Base-by-base conservation (phyloP, 35 echinoderm and acorn worm species). In the Apostichopus japonicus region DNA sequence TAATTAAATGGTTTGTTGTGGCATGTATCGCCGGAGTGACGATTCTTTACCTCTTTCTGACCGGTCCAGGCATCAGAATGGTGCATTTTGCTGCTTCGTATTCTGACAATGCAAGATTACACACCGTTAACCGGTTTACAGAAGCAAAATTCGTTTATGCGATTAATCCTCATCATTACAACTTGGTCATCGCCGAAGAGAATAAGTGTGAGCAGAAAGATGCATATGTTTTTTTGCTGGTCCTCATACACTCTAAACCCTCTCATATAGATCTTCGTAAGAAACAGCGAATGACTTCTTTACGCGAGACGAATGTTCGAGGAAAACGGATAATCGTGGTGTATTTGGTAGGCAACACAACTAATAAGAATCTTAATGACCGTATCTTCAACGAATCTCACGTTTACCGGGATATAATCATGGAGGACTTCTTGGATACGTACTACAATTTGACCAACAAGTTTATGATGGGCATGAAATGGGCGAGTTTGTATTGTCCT, bases 401-500 rank as follows among this genome's bases (percentile, higher is more conserved):
- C 7, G 33, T 82, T 16, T 82, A 94, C 25, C 67, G 87, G 56
- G 97, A 99, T 87, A 99, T 96, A 19, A 92, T 99, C 15, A 88
- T 93, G 72, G 93, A 92, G 55, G 84, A 99, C 80, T 99, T 96
- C 77, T 62, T 56, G 16, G 97, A 99, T 61, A 92, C 95, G 10
- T 96, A 96, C 70, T 77, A 91, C 56, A 99, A 96, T 56, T 83
- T 96, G 25, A 96, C 95, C 4, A 79, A 92, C 25, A 99, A 99
- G 71, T 78, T 76, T 15, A 90, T 99, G 1, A 99, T 99, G 97
- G 97, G 95, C 11, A 54, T 99, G 56, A 96, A 93, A 65, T 99
- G 97, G 97, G 90, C 90, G 8, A 95, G 23, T 22, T 33, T 55
- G 2, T 96, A 80, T 91, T 99, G 97, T 86, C 77, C 79, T 4